Evolutionary conservation across 2,113 vertebrate species (phyloP).

Genomic region (Setophaga petechia): DNA sequence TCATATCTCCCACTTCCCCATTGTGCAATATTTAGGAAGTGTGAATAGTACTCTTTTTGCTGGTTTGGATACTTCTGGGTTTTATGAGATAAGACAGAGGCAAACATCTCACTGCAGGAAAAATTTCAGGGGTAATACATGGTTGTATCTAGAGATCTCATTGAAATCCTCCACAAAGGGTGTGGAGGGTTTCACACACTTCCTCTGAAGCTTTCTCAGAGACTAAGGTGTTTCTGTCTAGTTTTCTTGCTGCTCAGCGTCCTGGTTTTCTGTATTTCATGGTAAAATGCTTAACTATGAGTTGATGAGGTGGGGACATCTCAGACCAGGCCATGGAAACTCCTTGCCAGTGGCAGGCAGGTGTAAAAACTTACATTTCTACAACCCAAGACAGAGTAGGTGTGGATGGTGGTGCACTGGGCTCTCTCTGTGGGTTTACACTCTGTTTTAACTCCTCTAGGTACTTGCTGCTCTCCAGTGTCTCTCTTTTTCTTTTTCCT

Average conservation of each 20-base stretch:
- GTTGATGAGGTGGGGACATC: fast-evolving
- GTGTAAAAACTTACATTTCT: background rate
- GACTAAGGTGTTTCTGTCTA: background rate
- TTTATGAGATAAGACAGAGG: background rate
- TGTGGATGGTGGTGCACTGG: background rate
- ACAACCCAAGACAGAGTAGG: fast-evolving
- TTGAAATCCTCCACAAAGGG: background rate
- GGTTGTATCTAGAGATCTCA: background rate
- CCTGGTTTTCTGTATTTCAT: background rate
- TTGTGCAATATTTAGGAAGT: background rate
- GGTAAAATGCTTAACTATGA: background rate
- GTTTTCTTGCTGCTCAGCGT: background rate
- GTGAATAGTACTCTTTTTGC: background rate
- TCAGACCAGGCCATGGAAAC: background rate
- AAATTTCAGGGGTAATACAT: background rate
- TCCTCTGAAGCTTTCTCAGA: background rate
- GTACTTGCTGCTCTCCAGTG: background rate
- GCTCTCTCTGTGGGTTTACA: background rate
- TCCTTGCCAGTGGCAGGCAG: background rate
- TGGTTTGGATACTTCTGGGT: background rate
- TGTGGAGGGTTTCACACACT: background rate
- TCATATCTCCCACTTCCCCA: background rate
- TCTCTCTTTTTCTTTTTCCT: background rate
- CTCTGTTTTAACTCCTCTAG: background rate
- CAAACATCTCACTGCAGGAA: background rate